phyloP scores from a whole-genome alignment of 2,888 invertebrate species.

The Drosophila diplacantha region DNA sequence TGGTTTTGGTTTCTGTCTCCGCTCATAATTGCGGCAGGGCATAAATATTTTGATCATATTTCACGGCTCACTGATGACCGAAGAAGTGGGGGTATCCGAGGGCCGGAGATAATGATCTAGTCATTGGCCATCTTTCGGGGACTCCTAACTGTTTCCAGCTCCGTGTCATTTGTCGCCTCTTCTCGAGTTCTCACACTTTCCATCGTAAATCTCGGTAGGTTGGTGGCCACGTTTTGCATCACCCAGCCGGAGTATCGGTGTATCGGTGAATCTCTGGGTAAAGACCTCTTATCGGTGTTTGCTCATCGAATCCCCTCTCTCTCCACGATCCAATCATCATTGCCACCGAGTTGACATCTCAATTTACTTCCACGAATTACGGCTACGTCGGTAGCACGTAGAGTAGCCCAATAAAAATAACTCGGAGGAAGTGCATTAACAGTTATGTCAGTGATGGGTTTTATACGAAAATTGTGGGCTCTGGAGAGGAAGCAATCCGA shows the following conservation, averaged over 20 bases:
- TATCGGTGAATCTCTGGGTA: constrained; percentile 30
- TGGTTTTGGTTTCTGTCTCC: constrained; percentile 15
- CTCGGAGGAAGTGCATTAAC: constrained; percentile 34
- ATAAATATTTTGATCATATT: constrained; percentile 72
- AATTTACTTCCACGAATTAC: constrained; percentile 60
- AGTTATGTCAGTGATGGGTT: constrained; percentile 37
- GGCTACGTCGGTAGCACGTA: constrained; percentile 31
- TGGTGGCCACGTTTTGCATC: constrained; percentile 64
- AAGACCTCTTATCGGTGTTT: constrained; percentile 59
- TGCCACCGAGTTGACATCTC: constrained; percentile 58
- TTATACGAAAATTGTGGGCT: constrained; percentile 34
- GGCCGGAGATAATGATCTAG: constrained; percentile 50
- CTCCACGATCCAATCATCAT: constrained; percentile 40
- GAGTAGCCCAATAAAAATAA: constrained; percentile 16
- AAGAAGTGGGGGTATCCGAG: constrained; percentile 18
- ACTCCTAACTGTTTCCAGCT: constrained; percentile 62
- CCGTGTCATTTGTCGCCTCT: constrained; percentile 44
- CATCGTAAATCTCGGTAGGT: constrained; percentile 63
- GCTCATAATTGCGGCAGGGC: constrained; percentile 58
- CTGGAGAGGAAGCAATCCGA: constrained; percentile 11
- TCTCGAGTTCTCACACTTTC: constrained; percentile 73
- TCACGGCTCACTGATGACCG: constrained; percentile 59
- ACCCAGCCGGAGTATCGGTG: constrained; percentile 24
- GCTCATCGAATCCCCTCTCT: constrained; percentile 43
- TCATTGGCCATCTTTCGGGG: constrained; percentile 40